Conservation (phyloP, 2,113 vertebrate species). For the Cairina moschata region DNA sequence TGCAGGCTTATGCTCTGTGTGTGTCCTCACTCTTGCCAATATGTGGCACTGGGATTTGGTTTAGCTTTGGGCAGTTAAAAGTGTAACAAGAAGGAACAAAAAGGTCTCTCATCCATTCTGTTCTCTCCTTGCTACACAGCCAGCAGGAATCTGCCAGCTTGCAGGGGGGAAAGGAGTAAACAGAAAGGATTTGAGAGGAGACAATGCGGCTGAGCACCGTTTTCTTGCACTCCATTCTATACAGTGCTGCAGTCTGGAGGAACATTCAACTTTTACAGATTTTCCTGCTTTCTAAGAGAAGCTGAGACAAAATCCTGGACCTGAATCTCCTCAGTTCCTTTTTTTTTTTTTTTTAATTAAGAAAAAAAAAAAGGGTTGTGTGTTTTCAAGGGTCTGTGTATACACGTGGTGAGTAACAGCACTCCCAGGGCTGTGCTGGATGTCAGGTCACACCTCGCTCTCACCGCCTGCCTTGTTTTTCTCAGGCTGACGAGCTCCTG, state of each 20-base stretch:
- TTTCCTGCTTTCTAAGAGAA: neutral
- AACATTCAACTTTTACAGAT: neutral
- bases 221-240: neutral
- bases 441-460: neutral
- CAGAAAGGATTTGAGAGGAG: neutral
- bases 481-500: neutral
- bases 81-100: neutral
- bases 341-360: too few species aligned
- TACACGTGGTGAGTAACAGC: neutral
- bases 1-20: neutral
- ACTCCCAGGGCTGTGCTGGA: neutral
- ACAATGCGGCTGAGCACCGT: neutral
- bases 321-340: neutral
- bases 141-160: neutral
- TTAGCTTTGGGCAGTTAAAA: constrained; percentile 15
- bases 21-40: neutral
- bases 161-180: neutral
- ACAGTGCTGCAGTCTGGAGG: neutral
- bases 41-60: neutral
- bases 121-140: neutral
- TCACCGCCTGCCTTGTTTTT: constrained; percentile 40
- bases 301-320: neutral
- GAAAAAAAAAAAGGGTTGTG: neutral
- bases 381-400: neutral
- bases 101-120: neutral